phyloP scores from a whole-genome alignment of 2,888 invertebrate genomes.

The Amphipyra tragopoginis region DNA sequence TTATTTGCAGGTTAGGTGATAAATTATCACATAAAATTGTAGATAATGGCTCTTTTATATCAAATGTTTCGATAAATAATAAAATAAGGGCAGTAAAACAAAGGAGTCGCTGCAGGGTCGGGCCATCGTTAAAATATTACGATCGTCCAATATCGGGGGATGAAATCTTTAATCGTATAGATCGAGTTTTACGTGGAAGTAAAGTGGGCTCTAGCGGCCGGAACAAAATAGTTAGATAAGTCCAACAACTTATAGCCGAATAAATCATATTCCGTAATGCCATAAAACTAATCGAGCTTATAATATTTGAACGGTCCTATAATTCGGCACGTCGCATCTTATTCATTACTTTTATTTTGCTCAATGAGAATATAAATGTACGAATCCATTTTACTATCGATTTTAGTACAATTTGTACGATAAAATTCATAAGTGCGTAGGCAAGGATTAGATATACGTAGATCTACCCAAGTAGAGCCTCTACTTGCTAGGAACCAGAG shows the following conservation, averaged over 20 bases:
- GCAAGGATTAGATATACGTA: conserved; percentile 5
- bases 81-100: conserved; percentile 86
- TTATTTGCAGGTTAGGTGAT: conserved; percentile 71
- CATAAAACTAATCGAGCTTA: conserved; percentile 76
- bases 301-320: conserved; percentile 60
- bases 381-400: background rate
- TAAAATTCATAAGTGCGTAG: background rate
- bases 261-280: conserved; percentile 71
- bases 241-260: conserved; percentile 68
- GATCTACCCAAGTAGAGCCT: conserved; percentile 12
- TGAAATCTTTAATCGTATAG: conserved; percentile 86
- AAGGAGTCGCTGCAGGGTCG: conserved; percentile 78
- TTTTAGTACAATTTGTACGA: background rate
- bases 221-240: conserved; percentile 76
- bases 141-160: conserved; percentile 85
- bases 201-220: conserved; percentile 69
- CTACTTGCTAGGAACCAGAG: conserved; percentile 19
- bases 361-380: background rate
- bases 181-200: conserved; percentile 79
- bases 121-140: conserved; percentile 88
- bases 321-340: conserved; percentile 51
- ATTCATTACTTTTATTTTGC: conserved; percentile 34
- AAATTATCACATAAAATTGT: conserved; percentile 83
- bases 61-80: conserved; percentile 88
- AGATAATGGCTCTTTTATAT: conserved; percentile 82